Base-by-base conservation (phyloP, 1,140 invertebrate genomes). In the Lethrus apterus region DNA sequence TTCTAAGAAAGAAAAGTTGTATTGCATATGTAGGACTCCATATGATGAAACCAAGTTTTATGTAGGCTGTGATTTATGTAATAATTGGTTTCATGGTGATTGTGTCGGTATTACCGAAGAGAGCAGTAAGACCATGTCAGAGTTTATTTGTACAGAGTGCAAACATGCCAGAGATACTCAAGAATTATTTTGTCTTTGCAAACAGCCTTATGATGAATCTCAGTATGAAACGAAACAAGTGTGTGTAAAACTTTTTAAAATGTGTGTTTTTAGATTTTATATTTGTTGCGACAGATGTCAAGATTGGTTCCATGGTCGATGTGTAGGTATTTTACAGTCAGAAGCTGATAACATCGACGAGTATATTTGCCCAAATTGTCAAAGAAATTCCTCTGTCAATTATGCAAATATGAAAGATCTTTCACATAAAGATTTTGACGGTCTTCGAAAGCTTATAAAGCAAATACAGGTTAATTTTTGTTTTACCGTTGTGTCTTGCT, bases 251-350 rank as follows among this genome's bases (percentile, higher is more conserved):
- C 24, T 26, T 26, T 7, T 26, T 26, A 26, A 2, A 40, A 44
- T 46, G 32, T 36, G 42, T 52, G 46, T 54, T 61, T 69, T 17
- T 55, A 88, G 86, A 60, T 91, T 94, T 78, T 94, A 93, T 65
- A 97, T 99, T 59, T 95, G 92, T 58, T 99, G 96, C 70, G 95
- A 99, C 68, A 81, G 84, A 38, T 99, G 96, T 71, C 90, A 98
- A 68, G 93, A 97, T 68, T 99, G 96, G 96, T 98, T 98, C 70
- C 96, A 99, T 67, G 94, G 94, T 3, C 76, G 89, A 40, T 99
- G 96, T 69, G 93, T 99, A 5, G 94, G 93, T 8, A 93, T 98
- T 58, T 71, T 96, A 20, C 90, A 94, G 64, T 86, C 83, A 2
- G 93, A 97, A 67, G 93, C 91, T 4, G 90, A 94, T 61, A 85